Conservation (phyloP, 2,113 vertebrate species). For the Dipodomys spectabilis region DNA sequence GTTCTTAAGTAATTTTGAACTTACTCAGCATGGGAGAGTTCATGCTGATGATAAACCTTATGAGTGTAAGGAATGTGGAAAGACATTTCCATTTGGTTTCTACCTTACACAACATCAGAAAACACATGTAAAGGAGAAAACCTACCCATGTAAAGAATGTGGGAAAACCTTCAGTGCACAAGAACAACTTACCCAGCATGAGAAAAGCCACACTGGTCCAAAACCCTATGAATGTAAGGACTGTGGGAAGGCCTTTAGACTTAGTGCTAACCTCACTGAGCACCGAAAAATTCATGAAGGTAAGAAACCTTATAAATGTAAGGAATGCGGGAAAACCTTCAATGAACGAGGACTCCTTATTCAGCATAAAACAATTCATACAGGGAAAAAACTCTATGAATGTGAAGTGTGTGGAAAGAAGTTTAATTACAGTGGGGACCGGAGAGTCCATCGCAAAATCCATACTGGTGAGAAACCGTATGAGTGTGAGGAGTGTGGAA, state of each 20-base stretch:
- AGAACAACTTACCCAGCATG: background rate
- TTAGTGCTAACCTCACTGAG: background rate
- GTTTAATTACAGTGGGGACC: background rate
- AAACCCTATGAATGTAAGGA: background rate
- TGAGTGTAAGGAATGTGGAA: constrained; percentile 19
- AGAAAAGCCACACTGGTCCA: background rate
- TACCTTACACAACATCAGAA: constrained; percentile 10
- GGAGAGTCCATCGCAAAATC: constrained; percentile 1
- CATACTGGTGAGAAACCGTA: constrained; percentile 7
- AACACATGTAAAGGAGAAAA: background rate
- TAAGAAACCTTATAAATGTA: constrained; percentile 25
- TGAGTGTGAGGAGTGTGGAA: constrained; percentile 14
- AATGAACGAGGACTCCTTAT: background rate
- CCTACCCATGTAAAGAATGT: background rate
- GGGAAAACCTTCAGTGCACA: background rate
- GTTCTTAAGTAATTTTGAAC: background rate
- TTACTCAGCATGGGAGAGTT: background rate
- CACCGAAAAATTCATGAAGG: background rate
- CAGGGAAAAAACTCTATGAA: background rate
- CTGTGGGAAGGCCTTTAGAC: constrained; percentile 32
- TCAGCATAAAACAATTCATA: constrained; percentile 16
- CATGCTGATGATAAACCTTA: background rate
- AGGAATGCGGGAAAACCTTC: constrained; percentile 1
- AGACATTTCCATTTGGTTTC: background rate
- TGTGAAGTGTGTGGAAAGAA: constrained; percentile 1